A percentile compares a stretch with the other conserved stretches of the same genome.
phyloP scores from a whole-genome alignment of 2,797 vertebrate species.

The Gephyroberyx darwinii region DNA sequence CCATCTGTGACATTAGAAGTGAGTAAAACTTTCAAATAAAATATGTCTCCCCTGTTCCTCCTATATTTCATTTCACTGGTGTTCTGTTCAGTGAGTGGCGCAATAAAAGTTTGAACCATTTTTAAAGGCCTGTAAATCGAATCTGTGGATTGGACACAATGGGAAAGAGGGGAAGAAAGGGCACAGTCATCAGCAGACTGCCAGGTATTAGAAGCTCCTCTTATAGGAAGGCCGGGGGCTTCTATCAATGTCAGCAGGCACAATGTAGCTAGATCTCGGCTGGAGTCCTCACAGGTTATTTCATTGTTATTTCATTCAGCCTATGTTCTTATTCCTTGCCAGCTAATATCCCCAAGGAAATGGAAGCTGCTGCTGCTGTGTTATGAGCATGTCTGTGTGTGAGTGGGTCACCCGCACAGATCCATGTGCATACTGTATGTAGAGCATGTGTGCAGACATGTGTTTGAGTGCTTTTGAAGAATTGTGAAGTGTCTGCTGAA shows the following conservation, averaged over 20 bases:
- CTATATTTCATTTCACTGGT: slow-evolving; percentile 71
- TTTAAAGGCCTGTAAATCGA: slow-evolving; percentile 79
- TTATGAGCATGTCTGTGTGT: slow-evolving; percentile 14
- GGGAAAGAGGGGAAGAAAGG: slow-evolving; percentile 72
- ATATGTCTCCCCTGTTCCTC: slow-evolving; percentile 66
- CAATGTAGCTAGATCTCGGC: slow-evolving; percentile 58
- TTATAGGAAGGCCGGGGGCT: slow-evolving; percentile 59
- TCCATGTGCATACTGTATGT: not conserved
- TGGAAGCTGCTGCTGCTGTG: slow-evolving; percentile 27
- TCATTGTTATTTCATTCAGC: slow-evolving; percentile 61
- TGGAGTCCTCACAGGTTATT: slow-evolving; percentile 47
- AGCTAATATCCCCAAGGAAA: slow-evolving; percentile 49
- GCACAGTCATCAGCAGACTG: slow-evolving; percentile 81
- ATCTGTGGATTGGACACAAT: slow-evolving; percentile 79
- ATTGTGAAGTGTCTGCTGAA: too few relatives aligned
- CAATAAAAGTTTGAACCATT: slow-evolving; percentile 78
- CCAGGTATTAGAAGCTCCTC: slow-evolving; percentile 66
- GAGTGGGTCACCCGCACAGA: slow-evolving; percentile 3
- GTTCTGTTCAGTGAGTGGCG: slow-evolving; percentile 69
- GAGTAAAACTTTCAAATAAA: slow-evolving; percentile 75
- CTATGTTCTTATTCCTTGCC: slow-evolving; percentile 50
- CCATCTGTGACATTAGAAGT: slow-evolving; percentile 61
- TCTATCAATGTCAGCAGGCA: slow-evolving; percentile 78
- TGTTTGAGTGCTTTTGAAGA: not conserved
- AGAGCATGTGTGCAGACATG: not conserved